These are phyloP conservation scores for Metacarcinus magister DNA, from an alignment of 2,888 invertebrate species.

Conservation along the genomic window DNA sequence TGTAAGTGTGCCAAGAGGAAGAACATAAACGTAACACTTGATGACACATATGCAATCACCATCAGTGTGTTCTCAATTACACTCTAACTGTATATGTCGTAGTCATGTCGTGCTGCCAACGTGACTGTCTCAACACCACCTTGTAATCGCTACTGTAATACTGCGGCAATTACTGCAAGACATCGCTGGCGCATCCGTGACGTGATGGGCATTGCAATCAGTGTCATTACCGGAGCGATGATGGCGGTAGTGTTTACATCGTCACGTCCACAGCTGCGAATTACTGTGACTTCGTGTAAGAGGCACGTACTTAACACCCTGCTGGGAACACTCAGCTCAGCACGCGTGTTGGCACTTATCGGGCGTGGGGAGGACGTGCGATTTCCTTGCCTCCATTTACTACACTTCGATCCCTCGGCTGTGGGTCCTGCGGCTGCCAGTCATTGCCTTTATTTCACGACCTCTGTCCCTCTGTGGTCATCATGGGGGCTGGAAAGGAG, in stretches of 20 bases:
- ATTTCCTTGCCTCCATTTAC: background rate
- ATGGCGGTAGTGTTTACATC: background rate
- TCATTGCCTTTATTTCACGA: too few relatives aligned
- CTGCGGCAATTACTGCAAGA: background rate
- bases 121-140: background rate
- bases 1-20: too few relatives aligned
- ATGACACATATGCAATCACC: background rate
- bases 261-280: background rate
- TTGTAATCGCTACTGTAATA: background rate
- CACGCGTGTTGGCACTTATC: background rate
- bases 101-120: background rate
- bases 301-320: constrained; percentile 13
- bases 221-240: background rate
- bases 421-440: too few relatives aligned
- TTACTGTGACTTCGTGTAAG: background rate
- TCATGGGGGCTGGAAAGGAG: too few relatives aligned
- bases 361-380: background rate
- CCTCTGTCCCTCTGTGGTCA: too few relatives aligned
- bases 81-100: background rate
- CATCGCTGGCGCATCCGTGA: background rate
- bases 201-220: background rate
- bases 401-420: too few relatives aligned
- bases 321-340: background rate
- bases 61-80: background rate
- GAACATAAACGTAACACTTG: too few relatives aligned